phyloP scores from a whole-genome alignment of 2,888 invertebrate species.

The Macroteleia sp. region DNA sequence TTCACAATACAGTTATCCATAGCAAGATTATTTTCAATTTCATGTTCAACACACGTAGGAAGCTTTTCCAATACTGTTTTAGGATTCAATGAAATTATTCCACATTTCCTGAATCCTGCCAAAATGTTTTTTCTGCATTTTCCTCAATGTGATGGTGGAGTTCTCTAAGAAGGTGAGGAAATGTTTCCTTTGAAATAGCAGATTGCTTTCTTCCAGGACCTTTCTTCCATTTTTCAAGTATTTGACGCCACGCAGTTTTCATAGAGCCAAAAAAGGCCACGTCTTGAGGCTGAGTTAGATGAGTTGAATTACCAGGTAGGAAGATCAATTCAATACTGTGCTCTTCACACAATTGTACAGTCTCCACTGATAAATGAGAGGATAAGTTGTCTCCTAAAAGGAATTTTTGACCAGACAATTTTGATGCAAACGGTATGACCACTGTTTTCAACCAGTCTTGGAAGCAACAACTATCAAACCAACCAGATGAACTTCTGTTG shows the following conservation, averaged over 20 bases:
- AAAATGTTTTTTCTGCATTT: slow-evolving; percentile 14
- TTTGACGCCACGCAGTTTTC: slow-evolving; percentile 69
- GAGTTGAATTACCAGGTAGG: slow-evolving; percentile 73
- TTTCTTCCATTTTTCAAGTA: slow-evolving; percentile 69
- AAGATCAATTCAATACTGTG: slow-evolving; percentile 72
- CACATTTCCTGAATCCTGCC: slow-evolving; percentile 15
- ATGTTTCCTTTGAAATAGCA: slow-evolving; percentile 53
- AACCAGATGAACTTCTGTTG: slow-evolving; percentile 8
- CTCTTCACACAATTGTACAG: slow-evolving; percentile 61
- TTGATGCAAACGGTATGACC: neutral
- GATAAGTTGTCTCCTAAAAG: slow-evolving; percentile 20
- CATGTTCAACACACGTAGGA: neutral
- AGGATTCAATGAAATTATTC: slow-evolving; percentile 17
- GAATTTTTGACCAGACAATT: slow-evolving; percentile 6
- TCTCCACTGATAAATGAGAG: neutral
- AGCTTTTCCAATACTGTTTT: slow-evolving; percentile 2
- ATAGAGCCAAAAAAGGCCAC: slow-evolving; percentile 69
- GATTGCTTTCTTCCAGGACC: slow-evolving; percentile 39
- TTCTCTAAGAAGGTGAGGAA: slow-evolving; percentile 53
- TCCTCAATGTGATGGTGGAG: neutral
- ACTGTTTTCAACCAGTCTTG: slow-evolving; percentile 1
- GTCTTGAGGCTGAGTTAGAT: slow-evolving; percentile 72
- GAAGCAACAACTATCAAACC: slow-evolving; percentile 16
- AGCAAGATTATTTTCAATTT: slow-evolving; percentile 1
- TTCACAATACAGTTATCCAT: neutral